Conservation (phyloP, 1,140 invertebrate genomes). For the Magallana gigas region DNA sequence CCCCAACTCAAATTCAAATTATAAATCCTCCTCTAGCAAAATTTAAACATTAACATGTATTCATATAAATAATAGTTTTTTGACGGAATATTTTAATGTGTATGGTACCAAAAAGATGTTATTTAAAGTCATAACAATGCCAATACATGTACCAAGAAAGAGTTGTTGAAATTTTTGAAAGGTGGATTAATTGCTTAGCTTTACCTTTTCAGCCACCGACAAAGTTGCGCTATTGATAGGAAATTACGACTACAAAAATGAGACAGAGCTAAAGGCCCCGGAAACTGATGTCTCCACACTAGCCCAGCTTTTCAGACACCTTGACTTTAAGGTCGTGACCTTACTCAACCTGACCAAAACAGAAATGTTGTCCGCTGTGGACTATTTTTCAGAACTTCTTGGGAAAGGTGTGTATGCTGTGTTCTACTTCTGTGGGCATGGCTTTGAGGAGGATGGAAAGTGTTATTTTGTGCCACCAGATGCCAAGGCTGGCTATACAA, state of each 20-base stretch:
- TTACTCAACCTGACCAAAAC: conserved; percentile 78
- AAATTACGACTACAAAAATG: conserved; percentile 78
- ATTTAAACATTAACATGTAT: no score
- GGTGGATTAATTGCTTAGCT: background rate
- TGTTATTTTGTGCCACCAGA: conserved; percentile 80
- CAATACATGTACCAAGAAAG: no score
- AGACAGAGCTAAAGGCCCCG: conserved; percentile 77
- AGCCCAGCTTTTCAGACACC: conserved; percentile 68
- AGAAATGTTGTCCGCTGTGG: conserved; percentile 78
- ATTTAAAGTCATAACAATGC: no score
- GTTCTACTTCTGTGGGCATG: conserved; percentile 81
- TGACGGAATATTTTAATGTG: no score
- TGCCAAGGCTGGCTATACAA: conserved; percentile 76
- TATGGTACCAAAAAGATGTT: no score
- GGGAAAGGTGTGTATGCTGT: conserved; percentile 80
- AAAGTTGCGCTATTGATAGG: conserved; percentile 80
- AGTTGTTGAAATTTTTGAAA: background rate
- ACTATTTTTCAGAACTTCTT: conserved; percentile 78
- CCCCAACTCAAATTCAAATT: no score
- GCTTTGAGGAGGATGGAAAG: conserved; percentile 79
- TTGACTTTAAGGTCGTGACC: conserved; percentile 80
- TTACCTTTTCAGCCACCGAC: conserved; percentile 75
- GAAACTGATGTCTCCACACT: conserved; percentile 74
- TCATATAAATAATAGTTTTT: no score
- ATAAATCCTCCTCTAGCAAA: no score